These are phyloP conservation scores for Cardinalis cardinalis DNA, from an alignment of 2,113 vertebrate species.

Conservation along the genomic window DNA sequence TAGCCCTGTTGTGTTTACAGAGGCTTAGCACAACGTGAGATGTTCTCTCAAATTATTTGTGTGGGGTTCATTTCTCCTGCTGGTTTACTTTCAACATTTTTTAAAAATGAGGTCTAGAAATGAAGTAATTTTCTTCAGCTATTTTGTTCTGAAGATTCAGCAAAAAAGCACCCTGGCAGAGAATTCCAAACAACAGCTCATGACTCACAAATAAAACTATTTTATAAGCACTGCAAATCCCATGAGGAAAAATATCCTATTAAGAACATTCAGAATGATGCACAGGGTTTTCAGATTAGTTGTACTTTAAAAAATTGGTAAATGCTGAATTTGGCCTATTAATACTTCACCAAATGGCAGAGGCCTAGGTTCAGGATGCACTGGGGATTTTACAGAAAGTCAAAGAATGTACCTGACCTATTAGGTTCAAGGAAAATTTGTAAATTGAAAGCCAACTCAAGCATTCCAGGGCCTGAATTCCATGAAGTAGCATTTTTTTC, in stretches of 20 bases:
- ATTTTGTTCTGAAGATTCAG: not conserved
- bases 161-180: not conserved
- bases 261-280: not conserved
- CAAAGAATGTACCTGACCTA: not conserved
- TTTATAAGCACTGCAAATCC: not conserved
- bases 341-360: not conserved
- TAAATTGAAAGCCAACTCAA: not conserved
- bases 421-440: not conserved
- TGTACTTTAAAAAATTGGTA: not conserved
- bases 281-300: not conserved
- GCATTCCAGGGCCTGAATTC: not conserved
- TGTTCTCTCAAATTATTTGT: not conserved
- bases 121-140: not conserved
- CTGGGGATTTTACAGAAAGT: not conserved
- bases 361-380: not conserved
- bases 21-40: not conserved
- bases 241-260: not conserved
- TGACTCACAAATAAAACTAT: not conserved
- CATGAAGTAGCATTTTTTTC: not conserved
- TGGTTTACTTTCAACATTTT: not conserved
- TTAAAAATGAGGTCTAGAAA: not conserved
- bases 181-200: not conserved
- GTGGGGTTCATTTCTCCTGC: not conserved
- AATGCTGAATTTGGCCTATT: not conserved
- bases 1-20: not conserved